Evolutionary conservation across 2,888 invertebrate species (phyloP), one percentile per base, ranked within the genome.

Genomic region (Lithophane ornitopus): DNA sequence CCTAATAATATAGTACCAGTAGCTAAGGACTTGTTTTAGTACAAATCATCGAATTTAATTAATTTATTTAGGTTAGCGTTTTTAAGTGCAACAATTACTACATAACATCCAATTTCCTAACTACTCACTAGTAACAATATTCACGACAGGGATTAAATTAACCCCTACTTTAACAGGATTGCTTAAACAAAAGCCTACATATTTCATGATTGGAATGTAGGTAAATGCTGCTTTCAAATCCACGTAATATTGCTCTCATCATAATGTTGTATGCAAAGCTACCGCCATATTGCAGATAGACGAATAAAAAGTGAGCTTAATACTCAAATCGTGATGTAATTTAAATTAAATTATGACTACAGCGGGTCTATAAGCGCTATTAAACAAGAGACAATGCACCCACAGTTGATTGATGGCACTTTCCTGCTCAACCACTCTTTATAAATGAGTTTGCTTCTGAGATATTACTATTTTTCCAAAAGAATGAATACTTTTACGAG

Each of bases 341-440:
- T 74, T 63, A 22, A 49, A 46, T 58, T 59, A 68, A 73, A 56
- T 78, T 66, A 59, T 71, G 22, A 69, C 28, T 52, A 71, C 56
- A 61, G 16, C 16, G 22, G 39, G 11, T 74, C 74, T 62, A 62
- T 74, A 66, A 74, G 59, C 71, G 26, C 58, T 52, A 62, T 74
- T 78, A 65, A 52, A 70, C 58, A 70, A 61, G 72, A 81, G 61
- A 81, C 66, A 69, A 69, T 78, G 73, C 75, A 76, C 56, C 67
- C 62, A 65, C 19, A 52, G 22, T 73, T 82, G 71, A 79, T 76
- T 72, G 70, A 85, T 82, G 65, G 14, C 14, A 41, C 52, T 70
- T 68, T 72, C 39, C 65, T 70, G 28, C 41, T 56, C 56, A 65
- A 69, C 41, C 59, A 56, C 73, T 69, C 61, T 44, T 67, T 62